Evolutionary conservation across 2,888 invertebrate genomes (phyloP), one percentile per base, ranked within the genome.

Genomic region (Dysmachus trigonus): DNA sequence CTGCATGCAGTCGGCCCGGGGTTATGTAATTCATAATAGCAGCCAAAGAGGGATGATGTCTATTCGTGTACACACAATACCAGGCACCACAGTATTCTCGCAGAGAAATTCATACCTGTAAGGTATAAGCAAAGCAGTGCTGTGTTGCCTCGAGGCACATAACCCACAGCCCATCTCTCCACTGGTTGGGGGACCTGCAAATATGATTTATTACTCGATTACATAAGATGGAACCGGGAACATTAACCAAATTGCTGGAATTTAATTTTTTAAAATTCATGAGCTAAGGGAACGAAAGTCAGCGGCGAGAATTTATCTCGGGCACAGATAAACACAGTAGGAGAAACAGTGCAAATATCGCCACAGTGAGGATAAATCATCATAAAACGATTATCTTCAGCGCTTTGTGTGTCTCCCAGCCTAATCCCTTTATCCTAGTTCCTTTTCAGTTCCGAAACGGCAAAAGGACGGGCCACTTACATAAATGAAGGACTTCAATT

Each of bases 151-250:
- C 71, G 53, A 41, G 72, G 83, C 72, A 72, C 53, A 33, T 27
- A 72, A 83, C 15, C 83, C 83, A 30, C 71, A 38, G 84, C 79
- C 41, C 33, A 13, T 22, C 62, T 18, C 18, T n/a, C n/a, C n/a
- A 81, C 4, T 27, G 72, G 35, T 33, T 18, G 81, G 51, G 71
- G 31, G 51, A 51, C 81, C 35, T 82, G 83, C 85, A 86, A 86
- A 85, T 87, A 87, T 87, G 87, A 87, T 87, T 87, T 87, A 87
- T 87, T 87, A 87, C 87, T 87, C 83, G 87, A 86, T 87, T 87
- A 87, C 85, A 83, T 87, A 87, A 87, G 87, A 87, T 85, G 85
- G 41, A 74, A 85, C 85, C 79, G 62, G 76, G 76, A 87, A 87
- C 87, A 87, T 87, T 87, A 87, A 85, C 87, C 74, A 87, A 87